Percentiles rank a stretch among this genome's conserved stretches.
Conservation (phyloP, 2,888 invertebrate species). For the Alsophila aescularia region DNA sequence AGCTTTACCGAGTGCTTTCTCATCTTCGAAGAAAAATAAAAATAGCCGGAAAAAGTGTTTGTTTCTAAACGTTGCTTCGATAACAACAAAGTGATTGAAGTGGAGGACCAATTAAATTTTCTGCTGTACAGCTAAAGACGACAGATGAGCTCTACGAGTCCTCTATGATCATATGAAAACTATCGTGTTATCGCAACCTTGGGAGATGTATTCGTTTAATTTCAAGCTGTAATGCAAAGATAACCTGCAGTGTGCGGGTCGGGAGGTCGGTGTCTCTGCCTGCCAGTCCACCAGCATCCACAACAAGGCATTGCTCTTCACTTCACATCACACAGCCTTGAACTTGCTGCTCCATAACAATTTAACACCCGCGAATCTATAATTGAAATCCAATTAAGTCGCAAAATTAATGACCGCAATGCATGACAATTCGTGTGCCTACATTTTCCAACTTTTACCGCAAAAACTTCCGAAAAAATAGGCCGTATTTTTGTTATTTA, state of each 20-base stretch:
- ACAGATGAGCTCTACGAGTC: neutral
- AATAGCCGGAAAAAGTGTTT: slow-evolving; percentile 27
- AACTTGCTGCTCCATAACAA: slow-evolving; percentile 24
- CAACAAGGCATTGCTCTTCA: slow-evolving; percentile 72
- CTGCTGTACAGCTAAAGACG: neutral
- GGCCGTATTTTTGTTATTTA: slow-evolving; percentile 36
- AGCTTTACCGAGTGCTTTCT: slow-evolving; percentile 16
- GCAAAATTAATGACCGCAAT: slow-evolving; percentile 23
- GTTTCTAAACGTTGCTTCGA: slow-evolving; percentile 18
- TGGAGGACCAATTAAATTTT: slow-evolving; percentile 1
- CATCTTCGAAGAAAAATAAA: slow-evolving; percentile 10
- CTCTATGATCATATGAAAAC: neutral
- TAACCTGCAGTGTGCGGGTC: slow-evolving; percentile 69
- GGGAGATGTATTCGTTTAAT: neutral
- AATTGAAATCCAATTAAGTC: slow-evolving; percentile 13
- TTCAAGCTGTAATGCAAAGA: slow-evolving; percentile 33
- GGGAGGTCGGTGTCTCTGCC: slow-evolving; percentile 78
- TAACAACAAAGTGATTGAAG: slow-evolving; percentile 9
- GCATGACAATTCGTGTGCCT: slow-evolving; percentile 31
- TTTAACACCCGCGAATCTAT: slow-evolving; percentile 1
- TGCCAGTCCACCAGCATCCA: slow-evolving; percentile 81
- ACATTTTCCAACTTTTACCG: slow-evolving; percentile 44
- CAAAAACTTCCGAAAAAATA: slow-evolving; percentile 42
- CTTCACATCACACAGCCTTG: slow-evolving; percentile 31
- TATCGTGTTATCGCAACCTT: neutral